These are phyloP conservation scores for Narcine bancroftii DNA, from an alignment of 2,113 vertebrate species.

Conservation along the genomic window DNA sequence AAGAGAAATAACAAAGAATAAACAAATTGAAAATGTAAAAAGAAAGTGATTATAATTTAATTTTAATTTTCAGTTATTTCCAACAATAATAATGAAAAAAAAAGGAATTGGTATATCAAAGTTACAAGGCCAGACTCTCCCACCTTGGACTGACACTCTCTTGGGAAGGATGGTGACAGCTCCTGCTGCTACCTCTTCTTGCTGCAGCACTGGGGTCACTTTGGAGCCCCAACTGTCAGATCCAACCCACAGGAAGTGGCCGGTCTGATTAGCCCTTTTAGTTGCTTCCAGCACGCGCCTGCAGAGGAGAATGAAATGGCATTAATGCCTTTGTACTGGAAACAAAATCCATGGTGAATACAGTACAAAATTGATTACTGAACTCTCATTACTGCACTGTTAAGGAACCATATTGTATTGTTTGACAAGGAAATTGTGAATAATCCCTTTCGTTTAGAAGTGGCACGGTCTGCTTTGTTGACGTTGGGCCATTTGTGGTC, in stretches of 20 bases:
- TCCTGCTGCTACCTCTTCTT: constrained; percentile 86
- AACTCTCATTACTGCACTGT: not conserved
- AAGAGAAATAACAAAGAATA: too few relatives aligned
- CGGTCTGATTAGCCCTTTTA: constrained; percentile 82
- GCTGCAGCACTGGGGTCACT: constrained; percentile 75
- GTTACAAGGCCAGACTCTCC: not conserved
- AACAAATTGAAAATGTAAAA: not conserved
- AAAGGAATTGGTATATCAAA: not conserved
- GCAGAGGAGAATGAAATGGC: constrained; percentile 41
- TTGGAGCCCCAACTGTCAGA: constrained; percentile 97
- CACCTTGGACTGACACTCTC: constrained; percentile 81
- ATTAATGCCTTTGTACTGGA: not conserved
- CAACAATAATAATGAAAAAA: not conserved
- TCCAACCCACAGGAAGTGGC: constrained; percentile 94
- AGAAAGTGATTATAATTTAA: not conserved
- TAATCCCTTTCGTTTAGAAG: not conserved
- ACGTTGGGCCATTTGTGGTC: too few relatives aligned
- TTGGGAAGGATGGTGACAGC: constrained; percentile 87
- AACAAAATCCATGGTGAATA: not conserved
- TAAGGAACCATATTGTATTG: not conserved
- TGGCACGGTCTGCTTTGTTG: not conserved
- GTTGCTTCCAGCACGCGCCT: constrained; percentile 82
- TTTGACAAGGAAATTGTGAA: constrained; percentile 11
- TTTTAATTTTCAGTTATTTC: not conserved
- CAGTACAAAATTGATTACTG: not conserved